Conservation (phyloP, 2,113 vertebrate genomes). For the Dicrurus megarhynchus region DNA sequence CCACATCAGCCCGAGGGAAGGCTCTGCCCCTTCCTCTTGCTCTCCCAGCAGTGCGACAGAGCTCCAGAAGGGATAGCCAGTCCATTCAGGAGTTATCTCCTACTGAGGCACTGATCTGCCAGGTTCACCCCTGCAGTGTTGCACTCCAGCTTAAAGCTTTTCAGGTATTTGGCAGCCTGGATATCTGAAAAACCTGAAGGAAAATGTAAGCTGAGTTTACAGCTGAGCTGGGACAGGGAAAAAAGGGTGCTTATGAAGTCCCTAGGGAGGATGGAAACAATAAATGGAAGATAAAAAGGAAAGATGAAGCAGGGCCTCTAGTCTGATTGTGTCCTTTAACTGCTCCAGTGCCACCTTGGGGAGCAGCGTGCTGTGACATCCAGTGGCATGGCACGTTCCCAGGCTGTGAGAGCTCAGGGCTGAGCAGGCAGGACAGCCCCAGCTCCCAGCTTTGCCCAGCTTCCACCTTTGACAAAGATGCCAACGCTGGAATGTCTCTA, state of each 20-base stretch:
- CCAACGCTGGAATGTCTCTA: rapidly evolving
- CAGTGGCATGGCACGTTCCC: neutral
- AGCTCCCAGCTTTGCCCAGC: neutral
- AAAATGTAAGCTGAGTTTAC: neutral
- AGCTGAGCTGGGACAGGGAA: neutral
- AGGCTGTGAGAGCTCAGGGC: neutral
- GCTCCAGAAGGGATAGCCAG: neutral
- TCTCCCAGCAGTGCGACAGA: neutral
- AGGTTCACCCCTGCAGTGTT: neutral
- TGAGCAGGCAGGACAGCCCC: neutral
- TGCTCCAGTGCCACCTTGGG: neutral
- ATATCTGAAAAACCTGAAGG: neutral
- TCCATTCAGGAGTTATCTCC: neutral
- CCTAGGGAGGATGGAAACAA: neutral
- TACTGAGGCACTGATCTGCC: neutral
- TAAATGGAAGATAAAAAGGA: neutral
- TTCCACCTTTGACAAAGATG: neutral
- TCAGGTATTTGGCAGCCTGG: neutral
- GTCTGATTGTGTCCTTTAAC: neutral
- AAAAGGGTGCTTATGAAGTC: neutral
- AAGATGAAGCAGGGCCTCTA: neutral
- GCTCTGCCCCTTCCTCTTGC: neutral
- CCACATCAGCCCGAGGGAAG: neutral
- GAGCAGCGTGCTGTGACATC: neutral
- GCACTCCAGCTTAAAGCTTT: neutral